These are phyloP conservation scores for Scaptomyza tumidula DNA, from an alignment of 2,888 invertebrate species.

Conservation along the genomic window DNA sequence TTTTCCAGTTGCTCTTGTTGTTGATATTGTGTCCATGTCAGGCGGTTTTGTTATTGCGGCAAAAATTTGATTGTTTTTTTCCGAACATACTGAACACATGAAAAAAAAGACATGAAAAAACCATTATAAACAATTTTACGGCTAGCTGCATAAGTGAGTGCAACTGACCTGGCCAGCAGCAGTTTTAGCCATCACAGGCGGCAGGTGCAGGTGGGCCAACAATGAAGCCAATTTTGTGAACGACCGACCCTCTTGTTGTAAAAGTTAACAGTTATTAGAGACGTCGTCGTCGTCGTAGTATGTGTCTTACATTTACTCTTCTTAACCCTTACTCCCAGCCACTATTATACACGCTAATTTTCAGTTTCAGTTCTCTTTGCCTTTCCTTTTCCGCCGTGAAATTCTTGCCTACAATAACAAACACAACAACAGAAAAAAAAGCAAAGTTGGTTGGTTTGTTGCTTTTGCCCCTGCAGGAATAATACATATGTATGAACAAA, in stretches of 20 bases:
- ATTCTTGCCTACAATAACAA: constrained; percentile 69
- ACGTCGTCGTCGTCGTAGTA: constrained; percentile 6
- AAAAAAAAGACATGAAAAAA: neutral
- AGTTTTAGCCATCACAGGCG: constrained; percentile 68
- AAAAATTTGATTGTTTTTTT: constrained; percentile 56
- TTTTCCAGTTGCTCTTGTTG: constrained; percentile 10
- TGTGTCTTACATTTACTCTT: constrained; percentile 38
- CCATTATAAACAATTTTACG: constrained; percentile 4
- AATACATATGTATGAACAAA: constrained; percentile 39
- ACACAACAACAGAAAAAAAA: constrained; percentile 47
- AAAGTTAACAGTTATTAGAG: constrained; percentile 39
- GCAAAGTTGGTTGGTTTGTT: constrained; percentile 69
- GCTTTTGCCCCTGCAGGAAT: constrained; percentile 65
- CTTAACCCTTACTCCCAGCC: constrained; percentile 43
- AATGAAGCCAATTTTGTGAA: constrained; percentile 28
- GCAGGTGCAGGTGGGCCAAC: constrained; percentile 11
- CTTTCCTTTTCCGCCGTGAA: constrained; percentile 50
- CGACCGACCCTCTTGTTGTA: constrained; percentile 18
- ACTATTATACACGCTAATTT: constrained; percentile 62
- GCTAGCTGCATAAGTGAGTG: constrained; percentile 3
- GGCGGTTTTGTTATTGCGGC: constrained; percentile 28
- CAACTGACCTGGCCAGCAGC: constrained; percentile 76
- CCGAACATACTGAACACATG: constrained; percentile 66
- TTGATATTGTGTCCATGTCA: constrained; percentile 63
- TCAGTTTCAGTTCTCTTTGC: constrained; percentile 44